Percentiles rank a stretch among this genome's conserved stretches.
These are phyloP conservation scores for Cryptomyrus ogoouensis DNA, from an alignment of 2,113 vertebrate species.

Conservation along the genomic window DNA sequence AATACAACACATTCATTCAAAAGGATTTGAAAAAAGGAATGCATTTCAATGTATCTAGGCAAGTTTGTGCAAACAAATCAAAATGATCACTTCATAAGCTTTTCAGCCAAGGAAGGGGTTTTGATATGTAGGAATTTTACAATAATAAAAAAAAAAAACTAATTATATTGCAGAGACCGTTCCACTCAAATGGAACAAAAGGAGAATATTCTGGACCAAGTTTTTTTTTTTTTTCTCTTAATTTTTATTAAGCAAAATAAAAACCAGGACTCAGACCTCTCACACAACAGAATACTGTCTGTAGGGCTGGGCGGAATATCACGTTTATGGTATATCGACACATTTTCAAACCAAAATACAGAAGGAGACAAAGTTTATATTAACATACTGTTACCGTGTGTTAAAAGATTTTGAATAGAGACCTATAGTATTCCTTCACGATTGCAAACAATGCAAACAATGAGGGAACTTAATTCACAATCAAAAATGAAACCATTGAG, in stretches of 20 bases:
- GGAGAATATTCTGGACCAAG: background rate
- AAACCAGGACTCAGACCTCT: background rate
- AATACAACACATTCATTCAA: background rate
- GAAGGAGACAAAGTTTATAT: background rate
- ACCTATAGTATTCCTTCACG: background rate
- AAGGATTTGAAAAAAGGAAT: background rate
- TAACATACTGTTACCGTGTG: background rate
- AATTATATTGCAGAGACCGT: background rate
- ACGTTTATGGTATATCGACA: background rate
- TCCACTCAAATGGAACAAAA: too few relatives aligned
- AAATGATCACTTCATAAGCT: background rate
- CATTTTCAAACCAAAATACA: background rate
- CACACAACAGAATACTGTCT: background rate
- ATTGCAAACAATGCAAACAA: background rate
- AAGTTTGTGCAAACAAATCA: background rate
- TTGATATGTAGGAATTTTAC: background rate
- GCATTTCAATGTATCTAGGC: background rate
- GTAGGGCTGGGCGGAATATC: background rate
- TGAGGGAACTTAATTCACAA: background rate
- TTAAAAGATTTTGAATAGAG: background rate
- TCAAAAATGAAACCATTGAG: background rate
- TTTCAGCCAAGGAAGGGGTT: background rate
- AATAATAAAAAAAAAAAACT: background rate
- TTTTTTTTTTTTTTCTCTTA: background rate
- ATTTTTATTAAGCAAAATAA: background rate